phyloP scores from a whole-genome alignment of 1,140 invertebrate species.

The Stegodyphus mimosarum region DNA sequence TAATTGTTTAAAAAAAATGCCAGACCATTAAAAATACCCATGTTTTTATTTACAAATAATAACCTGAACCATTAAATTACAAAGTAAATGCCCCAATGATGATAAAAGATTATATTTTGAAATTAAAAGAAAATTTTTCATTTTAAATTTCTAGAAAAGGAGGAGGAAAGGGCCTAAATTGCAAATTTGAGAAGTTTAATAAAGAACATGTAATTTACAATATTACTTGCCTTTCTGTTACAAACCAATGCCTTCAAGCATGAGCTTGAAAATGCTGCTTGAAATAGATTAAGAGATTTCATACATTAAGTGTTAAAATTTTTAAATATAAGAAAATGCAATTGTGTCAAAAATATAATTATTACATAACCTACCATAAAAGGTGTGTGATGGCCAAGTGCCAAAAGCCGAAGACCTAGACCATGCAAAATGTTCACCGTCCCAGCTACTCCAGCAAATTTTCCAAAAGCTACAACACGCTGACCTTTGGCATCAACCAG shows the following conservation, averaged over 20 bases:
- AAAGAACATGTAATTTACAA: too few relatives aligned
- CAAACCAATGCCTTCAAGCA: background rate
- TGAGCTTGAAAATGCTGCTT: slow-evolving; percentile 7
- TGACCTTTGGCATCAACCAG: slow-evolving; percentile 89
- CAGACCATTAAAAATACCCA: too few relatives aligned
- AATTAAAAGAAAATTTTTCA: too few relatives aligned
- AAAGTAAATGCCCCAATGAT: too few relatives aligned
- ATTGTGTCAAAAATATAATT: background rate
- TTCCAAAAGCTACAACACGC: slow-evolving; percentile 97
- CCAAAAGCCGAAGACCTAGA: slow-evolving; percentile 90
- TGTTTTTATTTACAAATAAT: too few relatives aligned
- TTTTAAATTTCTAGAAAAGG: too few relatives aligned
- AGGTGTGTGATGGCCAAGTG: slow-evolving; percentile 97
- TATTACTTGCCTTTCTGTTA: slow-evolving; percentile 20
- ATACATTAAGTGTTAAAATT: background rate
- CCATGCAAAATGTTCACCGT: slow-evolving; percentile 99
- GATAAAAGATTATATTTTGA: too few relatives aligned
- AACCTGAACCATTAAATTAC: too few relatives aligned
- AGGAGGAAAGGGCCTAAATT: too few relatives aligned
- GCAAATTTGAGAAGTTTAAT: too few relatives aligned
- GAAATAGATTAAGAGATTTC: background rate
- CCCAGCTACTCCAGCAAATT: slow-evolving; percentile 97
- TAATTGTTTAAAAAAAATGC: too few relatives aligned
- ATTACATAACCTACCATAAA: slow-evolving; percentile 84
- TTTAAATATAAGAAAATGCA: background rate